A percentile compares a stretch with the other conserved stretches of the same genome.
These are phyloP conservation scores for Nebria brevicollis DNA, from an alignment of 2,888 invertebrate genomes.

Conservation along the genomic window DNA sequence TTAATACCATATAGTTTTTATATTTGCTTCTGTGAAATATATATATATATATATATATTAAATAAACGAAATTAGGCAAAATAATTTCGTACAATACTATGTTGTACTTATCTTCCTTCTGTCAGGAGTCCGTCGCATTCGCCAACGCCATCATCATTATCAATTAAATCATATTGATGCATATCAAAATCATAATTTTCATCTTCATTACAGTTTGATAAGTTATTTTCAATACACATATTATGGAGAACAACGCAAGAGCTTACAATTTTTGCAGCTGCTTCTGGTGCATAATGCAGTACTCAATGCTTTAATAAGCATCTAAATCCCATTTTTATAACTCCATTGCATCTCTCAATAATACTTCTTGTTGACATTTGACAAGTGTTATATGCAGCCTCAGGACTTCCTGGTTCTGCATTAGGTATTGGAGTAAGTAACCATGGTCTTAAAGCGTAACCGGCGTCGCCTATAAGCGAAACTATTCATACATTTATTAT, in stretches of 20 bases:
- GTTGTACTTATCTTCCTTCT: too few relatives aligned
- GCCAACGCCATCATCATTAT: too few relatives aligned
- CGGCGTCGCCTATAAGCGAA: slow-evolving; percentile 49
- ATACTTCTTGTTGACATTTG: slow-evolving; percentile 37
- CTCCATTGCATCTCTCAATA: slow-evolving; percentile 50
- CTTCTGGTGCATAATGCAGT: slow-evolving; percentile 49
- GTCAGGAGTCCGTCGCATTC: too few relatives aligned
- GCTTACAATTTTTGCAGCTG: slow-evolving; percentile 48
- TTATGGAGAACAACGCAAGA: slow-evolving; percentile 50
- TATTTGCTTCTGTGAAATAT: too few relatives aligned
- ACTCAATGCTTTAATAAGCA: slow-evolving; percentile 50
- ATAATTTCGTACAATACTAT: too few relatives aligned
- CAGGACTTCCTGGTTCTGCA: slow-evolving; percentile 29
- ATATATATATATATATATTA: too few relatives aligned
- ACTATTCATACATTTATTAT: too few relatives aligned
- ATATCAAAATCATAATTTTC: too few relatives aligned
- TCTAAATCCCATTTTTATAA: slow-evolving; percentile 50
- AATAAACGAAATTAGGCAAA: too few relatives aligned
- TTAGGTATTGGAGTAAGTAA: slow-evolving; percentile 43
- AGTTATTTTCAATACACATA: slow-evolving; percentile 48
- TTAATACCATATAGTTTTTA: too few relatives aligned
- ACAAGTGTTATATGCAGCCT: slow-evolving; percentile 37
- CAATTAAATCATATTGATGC: too few relatives aligned
- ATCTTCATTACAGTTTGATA: too few relatives aligned
- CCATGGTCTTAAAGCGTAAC: slow-evolving; percentile 48